Evolutionary conservation across 2,888 invertebrate genomes (phyloP), one percentile per base, ranked within the genome.

Genomic region (Poecilobothrus nobilitatus): DNA sequence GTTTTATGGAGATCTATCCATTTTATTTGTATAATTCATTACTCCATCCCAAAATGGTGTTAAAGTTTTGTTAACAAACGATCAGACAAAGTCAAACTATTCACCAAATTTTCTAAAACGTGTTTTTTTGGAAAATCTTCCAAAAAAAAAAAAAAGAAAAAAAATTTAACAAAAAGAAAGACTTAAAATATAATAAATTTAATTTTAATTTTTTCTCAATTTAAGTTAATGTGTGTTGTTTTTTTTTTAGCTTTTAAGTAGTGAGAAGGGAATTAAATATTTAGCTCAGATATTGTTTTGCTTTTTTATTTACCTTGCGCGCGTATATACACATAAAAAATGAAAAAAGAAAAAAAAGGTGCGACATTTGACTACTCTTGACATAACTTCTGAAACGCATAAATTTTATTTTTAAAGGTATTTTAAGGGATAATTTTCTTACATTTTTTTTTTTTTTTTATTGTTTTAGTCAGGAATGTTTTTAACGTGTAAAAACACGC

Each of bases 401-500:
- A 53, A 53, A 53, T 53, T 53, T 53, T 53, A 53, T 53, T 53
- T 53, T 6, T n/a, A n/a, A n/a, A 12, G 1, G 53, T 53, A 18
- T 53, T 53, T 53, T 7, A 12, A 10, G 37, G 37, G 37, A 27
- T 4, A 27, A 27, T 37, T 37, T 53, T n/a, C 2, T 53, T 53
- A 12, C 18, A 18, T n/a, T 53, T 53, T 8, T 53, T 53, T 18
- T 18, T 53, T 37, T 37, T 53, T 53, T 53, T 53, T 53, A 18
- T 53, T 53, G 53, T 53, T 53, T 53, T 18, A 53, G 15, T 53
- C 18, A 53, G 18, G 53, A 53, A 53, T 53, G 53, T 53, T 53
- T 18, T 53, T 53, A 53, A 53, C 53, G 53, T 53, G 53, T 53
- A 53, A 53, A 53, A 53, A 53, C 53, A 53, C 53, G 53, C 53